Conservation (phyloP, 2,113 vertebrate species). For the Columba janthina region DNA sequence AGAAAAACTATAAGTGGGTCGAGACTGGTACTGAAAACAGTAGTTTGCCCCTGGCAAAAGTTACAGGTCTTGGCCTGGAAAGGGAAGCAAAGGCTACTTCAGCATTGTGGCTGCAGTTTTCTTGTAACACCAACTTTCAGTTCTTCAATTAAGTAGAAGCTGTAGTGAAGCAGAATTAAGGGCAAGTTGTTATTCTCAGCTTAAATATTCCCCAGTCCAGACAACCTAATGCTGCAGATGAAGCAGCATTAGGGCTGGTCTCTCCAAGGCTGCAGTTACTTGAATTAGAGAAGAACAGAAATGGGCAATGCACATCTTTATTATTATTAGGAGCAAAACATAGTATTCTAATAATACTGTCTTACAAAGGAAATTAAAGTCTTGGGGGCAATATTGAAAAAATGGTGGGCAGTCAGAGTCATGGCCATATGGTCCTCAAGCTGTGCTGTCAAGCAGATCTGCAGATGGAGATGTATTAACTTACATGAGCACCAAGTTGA, state of each 20-base stretch:
- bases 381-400: constrained; percentile 66
- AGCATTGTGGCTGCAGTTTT: not conserved
- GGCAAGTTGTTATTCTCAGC: not conserved
- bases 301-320: not conserved
- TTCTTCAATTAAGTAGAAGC: not conserved
- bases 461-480: constrained; percentile 68
- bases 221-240: not conserved
- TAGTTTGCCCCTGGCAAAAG: too few relatives aligned
- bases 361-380: constrained; percentile 50
- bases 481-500: constrained; percentile 54
- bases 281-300: not conserved
- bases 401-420: constrained; percentile 63
- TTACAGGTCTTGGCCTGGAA: not conserved
- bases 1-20: too few relatives aligned
- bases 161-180: not conserved
- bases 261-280: not conserved
- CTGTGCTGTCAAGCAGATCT: constrained; percentile 65
- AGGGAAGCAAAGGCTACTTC: not conserved
- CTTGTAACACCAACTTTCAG: not conserved
- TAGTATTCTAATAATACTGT: constrained; percentile 47
- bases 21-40: too few relatives aligned
- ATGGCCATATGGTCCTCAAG: constrained; percentile 71
- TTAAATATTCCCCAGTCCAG: not conserved
- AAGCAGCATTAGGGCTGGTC: not conserved
- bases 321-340: constrained; percentile 38